These are phyloP conservation scores for Papilio polyxenes DNA, from an alignment of 1,140 invertebrate genomes.

Conservation along the genomic window DNA sequence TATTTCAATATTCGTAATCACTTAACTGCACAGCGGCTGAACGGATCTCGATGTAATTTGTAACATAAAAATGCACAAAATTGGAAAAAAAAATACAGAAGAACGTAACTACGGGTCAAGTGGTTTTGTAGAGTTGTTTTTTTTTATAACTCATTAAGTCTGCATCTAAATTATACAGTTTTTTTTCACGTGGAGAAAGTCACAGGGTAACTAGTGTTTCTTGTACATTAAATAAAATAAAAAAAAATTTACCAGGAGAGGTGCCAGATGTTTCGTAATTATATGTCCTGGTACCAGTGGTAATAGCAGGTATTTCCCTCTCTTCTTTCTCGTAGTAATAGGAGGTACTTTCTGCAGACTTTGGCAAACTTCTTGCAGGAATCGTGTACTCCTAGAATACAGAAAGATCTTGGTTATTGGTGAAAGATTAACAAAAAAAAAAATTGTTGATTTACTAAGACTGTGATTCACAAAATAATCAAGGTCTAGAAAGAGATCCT, in stretches of 20 bases:
- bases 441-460: neutral
- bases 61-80: too few species aligned
- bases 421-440: neutral
- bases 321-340: slow-evolving; percentile 75
- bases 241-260: slow-evolving; percentile 62
- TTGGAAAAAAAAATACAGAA: too few species aligned
- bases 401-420: slow-evolving; percentile 32
- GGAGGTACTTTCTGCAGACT: slow-evolving; percentile 61
- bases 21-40: too few species aligned
- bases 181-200: too few species aligned
- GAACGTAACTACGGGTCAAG: too few species aligned
- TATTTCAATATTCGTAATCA: neutral
- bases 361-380: slow-evolving; percentile 62
- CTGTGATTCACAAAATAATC: neutral
- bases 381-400: slow-evolving; percentile 70
- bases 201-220: neutral
- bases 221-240: neutral
- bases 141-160: too few species aligned
- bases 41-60: too few species aligned
- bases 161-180: too few species aligned
- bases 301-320: slow-evolving; percentile 66
- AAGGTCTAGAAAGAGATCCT: neutral
- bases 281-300: slow-evolving; percentile 64
- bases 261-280: slow-evolving; percentile 69
- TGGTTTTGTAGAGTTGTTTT: too few species aligned